Evolutionary conservation across 2,888 invertebrate species (phyloP).

Genomic region (Stegophylla sp.): DNA sequence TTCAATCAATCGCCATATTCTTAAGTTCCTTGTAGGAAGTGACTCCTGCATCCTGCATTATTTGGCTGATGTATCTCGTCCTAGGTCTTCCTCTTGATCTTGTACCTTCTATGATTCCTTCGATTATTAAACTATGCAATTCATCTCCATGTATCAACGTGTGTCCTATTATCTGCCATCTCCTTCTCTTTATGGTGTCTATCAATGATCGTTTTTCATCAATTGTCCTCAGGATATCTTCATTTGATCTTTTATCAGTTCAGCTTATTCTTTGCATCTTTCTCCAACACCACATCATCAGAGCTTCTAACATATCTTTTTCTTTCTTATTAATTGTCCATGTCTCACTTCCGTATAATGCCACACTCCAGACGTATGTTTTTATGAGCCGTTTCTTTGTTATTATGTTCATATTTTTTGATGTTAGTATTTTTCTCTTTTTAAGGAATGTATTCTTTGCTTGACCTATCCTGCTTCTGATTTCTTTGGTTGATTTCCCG

Average conservation of each 20-base stretch:
- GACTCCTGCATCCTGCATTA: constrained; percentile 9
- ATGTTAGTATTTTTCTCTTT: no score
- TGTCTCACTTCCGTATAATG: no score
- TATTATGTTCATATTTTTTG: no score
- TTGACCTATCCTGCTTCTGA: background rate
- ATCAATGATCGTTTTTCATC: background rate
- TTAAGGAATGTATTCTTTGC: no score
- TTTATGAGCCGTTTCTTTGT: no score
- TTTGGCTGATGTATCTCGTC: constrained; percentile 13
- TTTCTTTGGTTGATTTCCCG: background rate
- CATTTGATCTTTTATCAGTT: constrained; percentile 5
- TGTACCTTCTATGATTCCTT: constrained; percentile 15
- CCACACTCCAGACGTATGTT: no score
- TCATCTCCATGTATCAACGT: constrained; percentile 7
- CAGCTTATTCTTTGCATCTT: background rate
- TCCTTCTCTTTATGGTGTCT: no score
- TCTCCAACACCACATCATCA: constrained; percentile 2
- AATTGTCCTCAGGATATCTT: background rate
- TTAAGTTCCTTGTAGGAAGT: no score
- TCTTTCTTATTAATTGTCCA: no score
- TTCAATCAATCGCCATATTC: no score
- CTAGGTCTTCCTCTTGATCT: constrained; percentile 24
- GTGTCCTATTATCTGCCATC: no score
- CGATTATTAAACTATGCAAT: constrained; percentile 12
- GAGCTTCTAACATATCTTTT: no score